Evolutionary conservation across 2,797 vertebrate species (phyloP), one percentile per base, ranked within the genome.

Genomic region (Lerista edwardsae): DNA sequence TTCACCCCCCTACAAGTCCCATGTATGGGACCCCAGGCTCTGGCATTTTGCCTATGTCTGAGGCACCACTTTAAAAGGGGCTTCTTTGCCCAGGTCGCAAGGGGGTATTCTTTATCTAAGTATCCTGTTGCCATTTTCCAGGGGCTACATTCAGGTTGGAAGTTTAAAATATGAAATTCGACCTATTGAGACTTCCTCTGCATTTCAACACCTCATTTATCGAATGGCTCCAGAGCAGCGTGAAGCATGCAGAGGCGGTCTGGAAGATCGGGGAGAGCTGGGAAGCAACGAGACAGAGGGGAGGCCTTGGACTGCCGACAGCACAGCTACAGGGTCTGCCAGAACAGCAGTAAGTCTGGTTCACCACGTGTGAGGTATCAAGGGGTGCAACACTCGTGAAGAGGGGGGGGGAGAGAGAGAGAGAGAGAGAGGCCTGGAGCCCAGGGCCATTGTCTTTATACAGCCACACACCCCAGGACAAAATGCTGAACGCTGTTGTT

Each of bases 141-240:
- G 84, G 84, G 84, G 84, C 11, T 11, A 81, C 21, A 4, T 86
- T 15, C 73, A 71, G 39, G n/a, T 81, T 19, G 72, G 41, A n/a
- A n/a, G 31, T 4, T 6, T 71, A n/a, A 81, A 29, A 31, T 86
- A 86, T 12, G 65, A 76, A 39, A 76, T 86, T 21, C 73, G 47
- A 5, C 84, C 84, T 9, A 7, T 81, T 6, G 73, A 86, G 41
- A 36, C 23, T 8, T 76, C 79, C 17, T 2, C 17, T 0, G 12
- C n/a, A 1, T 81, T 71, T 36, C 65, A 81, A 1, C 84, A 86
- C 65, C 72, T 86, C 1, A 59, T 86, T 23, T 81, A 71, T 36
- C 84, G 39, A 19, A 55, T 12, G 19, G 39, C 67, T 3, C 73
- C 73, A 3, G 31, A 76, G 3, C 10, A 17, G 1, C 64, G 2